These are phyloP conservation scores for Melanotus villosus DNA, from an alignment of 2,888 invertebrate genomes.

Conservation along the genomic window DNA sequence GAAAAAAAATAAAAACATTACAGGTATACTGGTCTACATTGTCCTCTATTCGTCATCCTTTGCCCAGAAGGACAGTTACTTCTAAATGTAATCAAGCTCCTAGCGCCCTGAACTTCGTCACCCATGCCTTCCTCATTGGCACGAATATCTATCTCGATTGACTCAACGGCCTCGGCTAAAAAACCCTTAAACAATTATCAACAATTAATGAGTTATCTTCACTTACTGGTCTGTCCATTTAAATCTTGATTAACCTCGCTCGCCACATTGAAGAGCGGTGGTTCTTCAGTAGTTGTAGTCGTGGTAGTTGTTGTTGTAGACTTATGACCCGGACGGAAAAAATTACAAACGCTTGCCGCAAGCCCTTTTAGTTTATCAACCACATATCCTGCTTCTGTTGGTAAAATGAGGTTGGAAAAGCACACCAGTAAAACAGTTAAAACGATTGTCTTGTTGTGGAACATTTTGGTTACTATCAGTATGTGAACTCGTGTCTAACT, in stretches of 20 bases:
- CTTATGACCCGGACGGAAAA: not conserved
- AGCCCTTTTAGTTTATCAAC: not conserved
- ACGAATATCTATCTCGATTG: conserved; percentile 6
- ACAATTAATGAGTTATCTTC: too few species aligned
- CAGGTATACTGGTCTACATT: conserved; percentile 8
- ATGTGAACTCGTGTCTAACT: not conserved
- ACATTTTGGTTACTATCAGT: not conserved
- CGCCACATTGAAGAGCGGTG: too few species aligned
- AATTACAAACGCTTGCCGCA: not conserved
- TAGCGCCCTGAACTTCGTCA: not conserved
- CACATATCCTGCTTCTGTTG: not conserved
- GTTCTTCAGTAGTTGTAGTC: too few species aligned
- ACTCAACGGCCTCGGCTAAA: too few species aligned
- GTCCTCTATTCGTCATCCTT: not conserved
- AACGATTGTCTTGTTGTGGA: not conserved
- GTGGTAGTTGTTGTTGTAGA: not conserved
- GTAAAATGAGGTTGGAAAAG: not conserved
- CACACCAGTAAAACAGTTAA: not conserved
- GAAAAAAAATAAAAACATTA: not conserved
- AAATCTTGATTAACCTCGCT: too few species aligned
- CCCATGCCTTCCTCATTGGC: not conserved
- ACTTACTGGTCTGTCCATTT: too few species aligned
- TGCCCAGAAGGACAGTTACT: not conserved
- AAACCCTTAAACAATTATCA: too few species aligned
- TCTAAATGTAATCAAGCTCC: not conserved